Percentiles rank a stretch among this genome's conserved stretches.
These are phyloP conservation scores for Schizaphis graminum DNA, from an alignment of 2,888 invertebrate species.

Conservation along the genomic window DNA sequence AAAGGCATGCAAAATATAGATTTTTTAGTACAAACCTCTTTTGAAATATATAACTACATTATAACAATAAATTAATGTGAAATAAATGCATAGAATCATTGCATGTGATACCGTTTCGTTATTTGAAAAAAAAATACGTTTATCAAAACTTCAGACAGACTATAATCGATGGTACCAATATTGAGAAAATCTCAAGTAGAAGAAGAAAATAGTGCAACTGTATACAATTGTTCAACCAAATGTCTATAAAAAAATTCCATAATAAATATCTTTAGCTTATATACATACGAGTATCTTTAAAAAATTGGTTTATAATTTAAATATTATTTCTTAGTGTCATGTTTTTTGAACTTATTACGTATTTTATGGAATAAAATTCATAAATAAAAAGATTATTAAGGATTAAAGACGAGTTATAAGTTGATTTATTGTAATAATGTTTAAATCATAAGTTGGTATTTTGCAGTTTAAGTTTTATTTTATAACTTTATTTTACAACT, in stretches of 20 bases:
- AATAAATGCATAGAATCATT: not conserved
- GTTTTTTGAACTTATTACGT: not conserved
- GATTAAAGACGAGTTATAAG: not conserved
- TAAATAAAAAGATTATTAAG: too few relatives aligned
- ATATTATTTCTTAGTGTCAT: not conserved
- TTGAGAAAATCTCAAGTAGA: not conserved
- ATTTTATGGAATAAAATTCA: too few relatives aligned
- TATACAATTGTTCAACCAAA: not conserved
- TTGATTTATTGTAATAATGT: not conserved
- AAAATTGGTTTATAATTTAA: not conserved
- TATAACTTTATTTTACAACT: too few relatives aligned
- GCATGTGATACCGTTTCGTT: not conserved
- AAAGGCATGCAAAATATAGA: not conserved
- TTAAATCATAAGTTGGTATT: not conserved
- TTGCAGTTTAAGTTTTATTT: too few relatives aligned
- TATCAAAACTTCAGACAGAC: not conserved
- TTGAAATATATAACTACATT: not conserved
- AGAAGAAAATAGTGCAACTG: not conserved
- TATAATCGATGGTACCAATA: not conserved
- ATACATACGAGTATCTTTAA: not conserved
- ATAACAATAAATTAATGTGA: not conserved
- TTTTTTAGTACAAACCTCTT: not conserved
- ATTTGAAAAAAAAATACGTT: not conserved
- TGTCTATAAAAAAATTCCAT: not conserved
- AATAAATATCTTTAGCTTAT: not conserved